Evolutionary conservation across 2,113 vertebrate species (phyloP).

Genomic region (Otis tarda): DNA sequence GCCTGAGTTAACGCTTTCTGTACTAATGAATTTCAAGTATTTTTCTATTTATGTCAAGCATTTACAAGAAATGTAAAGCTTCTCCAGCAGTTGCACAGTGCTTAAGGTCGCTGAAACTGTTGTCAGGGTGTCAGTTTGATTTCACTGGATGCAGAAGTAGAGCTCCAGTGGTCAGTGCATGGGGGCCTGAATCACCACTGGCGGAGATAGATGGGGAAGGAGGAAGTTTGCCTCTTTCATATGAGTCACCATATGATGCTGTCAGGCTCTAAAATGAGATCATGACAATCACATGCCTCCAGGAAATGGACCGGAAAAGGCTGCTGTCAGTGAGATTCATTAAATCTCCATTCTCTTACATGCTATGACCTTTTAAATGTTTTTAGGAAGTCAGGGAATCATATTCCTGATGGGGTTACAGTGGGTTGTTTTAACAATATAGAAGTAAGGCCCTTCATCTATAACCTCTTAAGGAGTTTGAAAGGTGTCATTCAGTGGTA

Average conservation of each 20-base stretch:
- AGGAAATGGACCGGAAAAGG: constrained; percentile 12
- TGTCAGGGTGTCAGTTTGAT: background rate
- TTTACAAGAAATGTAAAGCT: background rate
- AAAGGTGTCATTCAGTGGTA: background rate
- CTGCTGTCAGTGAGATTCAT: background rate
- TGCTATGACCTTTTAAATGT: background rate
- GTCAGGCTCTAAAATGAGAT: background rate
- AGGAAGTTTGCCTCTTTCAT: background rate
- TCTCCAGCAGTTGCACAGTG: background rate
- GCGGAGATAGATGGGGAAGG: background rate
- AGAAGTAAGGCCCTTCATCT: background rate
- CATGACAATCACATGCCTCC: background rate
- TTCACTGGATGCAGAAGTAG: background rate
- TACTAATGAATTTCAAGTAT: background rate
- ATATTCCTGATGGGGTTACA: background rate
- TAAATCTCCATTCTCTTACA: background rate
- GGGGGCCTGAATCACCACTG: background rate
- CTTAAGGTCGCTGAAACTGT: background rate
- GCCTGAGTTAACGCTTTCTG: background rate
- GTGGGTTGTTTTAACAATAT: background rate
- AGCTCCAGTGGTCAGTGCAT: background rate
- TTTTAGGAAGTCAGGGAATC: background rate
- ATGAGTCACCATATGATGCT: background rate
- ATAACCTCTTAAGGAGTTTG: background rate
- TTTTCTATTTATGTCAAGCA: background rate